Evolutionary conservation across 2,888 invertebrate genomes (phyloP), one percentile per base, ranked within the genome.

Genomic region (Melinaea marsaeus): DNA sequence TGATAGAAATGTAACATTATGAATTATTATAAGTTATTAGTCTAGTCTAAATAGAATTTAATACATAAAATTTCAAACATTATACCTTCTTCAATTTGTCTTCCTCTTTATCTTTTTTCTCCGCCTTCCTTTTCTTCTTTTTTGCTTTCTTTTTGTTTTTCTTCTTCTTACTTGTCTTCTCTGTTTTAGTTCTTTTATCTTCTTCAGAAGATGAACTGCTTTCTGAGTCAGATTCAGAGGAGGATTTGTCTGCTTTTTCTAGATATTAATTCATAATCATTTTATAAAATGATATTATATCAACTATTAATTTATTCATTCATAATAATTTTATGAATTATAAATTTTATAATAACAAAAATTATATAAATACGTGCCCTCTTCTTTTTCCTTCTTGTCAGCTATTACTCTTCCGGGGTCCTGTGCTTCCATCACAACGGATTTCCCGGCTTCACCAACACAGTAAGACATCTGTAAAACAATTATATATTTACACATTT

Each of bases 381-480:
- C 62, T 59, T 65, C 56, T 34, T 63, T 64, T 22, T 62, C 42
- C 9, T 80, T 79, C 55, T 76, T 79, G 2, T 80, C 77, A 0
- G 65, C 60, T 6, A 13, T 59, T 2, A 67, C 9, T 74, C 62
- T 61, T 71, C 75, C 2, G 33, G 70, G 0, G 70, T 84, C 83
- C 0, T 75, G 68, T 0, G 85, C 77, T 0, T 90, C 89, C 37
- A 88, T 54, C 1, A 86, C 81, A 4, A 87, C 84, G 0, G 88
- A 83, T 67, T 90, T 91, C 59, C 88, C 91, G 1, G 87, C 93
- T 77, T 95, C 95, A 0, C 97, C 97, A 35, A 96, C 94, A 74
- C 97, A 97, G 79, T 97, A 97, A 0, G 96, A 96, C 90, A 96
- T 95, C 92, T 94, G 75, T 22, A n/a, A 81, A 57, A 55, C 2